Evolutionary conservation across 1,140 invertebrate species (phyloP), one percentile per base, ranked within the genome.

Genomic region (Hycleus phaleratus): DNA sequence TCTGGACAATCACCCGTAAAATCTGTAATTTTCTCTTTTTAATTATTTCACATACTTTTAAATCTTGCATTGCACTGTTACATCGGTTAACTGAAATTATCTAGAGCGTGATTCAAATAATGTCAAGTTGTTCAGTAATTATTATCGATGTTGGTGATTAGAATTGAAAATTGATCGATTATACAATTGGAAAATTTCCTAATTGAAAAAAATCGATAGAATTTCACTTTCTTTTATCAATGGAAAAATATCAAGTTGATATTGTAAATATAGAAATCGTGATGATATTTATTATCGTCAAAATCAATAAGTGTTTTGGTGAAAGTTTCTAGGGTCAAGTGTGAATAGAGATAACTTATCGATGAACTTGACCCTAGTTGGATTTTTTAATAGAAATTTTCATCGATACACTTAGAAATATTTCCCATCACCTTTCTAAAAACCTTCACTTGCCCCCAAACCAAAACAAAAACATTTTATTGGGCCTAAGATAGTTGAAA

Each of bases 261-360:
- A 18, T 18, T 18, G 18, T 18, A 18, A 18, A 18, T 18, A 18
- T 18, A 18, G 18, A 18, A 18, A 18, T 18, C 18, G 18, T 18
- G 18, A 18, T 18, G 18, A 18, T 18, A 18, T 18, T 18, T 18
- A 18, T 18, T 18, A 18, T 18, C 18, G 18, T 18, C 18, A 18
- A 18, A 1, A 18, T 18, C 18, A 32, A 48, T 48, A 12, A 24
- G 9, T 42, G 51, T 42, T 53, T 53, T 53, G 26, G 51, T 44
- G 51, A 53, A 53, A 53, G 51, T 53, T 10, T 52, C 49, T 39
- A 24, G 46, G 51, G 51, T 53, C 51, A 53, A 53, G 51, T 38
- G 51, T 45, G 45, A 24, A 25, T n/a, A 52, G 40, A 48, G 9
- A 42, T n/a, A 24, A 42, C 40, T 38, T 26, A 42, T 45, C 12